Conservation (phyloP, 2,797 vertebrate genomes). For the Silurus lanzhouensis region DNA sequence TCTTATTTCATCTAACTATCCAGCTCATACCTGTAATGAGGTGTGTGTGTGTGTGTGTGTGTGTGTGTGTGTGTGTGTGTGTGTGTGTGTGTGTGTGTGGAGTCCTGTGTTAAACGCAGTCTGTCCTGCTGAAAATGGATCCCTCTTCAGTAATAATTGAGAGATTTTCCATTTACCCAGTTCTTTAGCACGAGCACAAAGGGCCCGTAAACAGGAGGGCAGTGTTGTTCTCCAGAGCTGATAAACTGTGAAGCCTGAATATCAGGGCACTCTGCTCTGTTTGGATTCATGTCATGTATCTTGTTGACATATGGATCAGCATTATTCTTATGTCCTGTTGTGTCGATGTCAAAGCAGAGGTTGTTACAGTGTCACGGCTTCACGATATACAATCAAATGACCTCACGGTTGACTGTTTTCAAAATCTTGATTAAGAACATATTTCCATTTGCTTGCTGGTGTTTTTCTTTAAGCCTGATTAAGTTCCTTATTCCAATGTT, state of each 20-base stretch:
- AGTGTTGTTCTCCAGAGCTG: constrained; percentile 26
- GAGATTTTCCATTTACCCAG: constrained; percentile 78
- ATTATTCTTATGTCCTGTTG: background rate
- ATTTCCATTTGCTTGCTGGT: background rate
- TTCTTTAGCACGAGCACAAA: constrained; percentile 59
- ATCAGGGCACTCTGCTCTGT: background rate
- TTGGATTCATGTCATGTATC: background rate
- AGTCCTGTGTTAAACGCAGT: constrained; percentile 61
- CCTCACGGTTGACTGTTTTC: background rate
- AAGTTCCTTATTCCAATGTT: background rate
- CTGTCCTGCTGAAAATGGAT: constrained; percentile 74
- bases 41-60: constrained; percentile 15
- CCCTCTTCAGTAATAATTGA: constrained; percentile 82
- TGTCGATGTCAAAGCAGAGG: background rate
- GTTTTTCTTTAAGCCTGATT: background rate
- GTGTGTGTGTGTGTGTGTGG: constrained; percentile 48
- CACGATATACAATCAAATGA: background rate
- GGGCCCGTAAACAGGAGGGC: constrained; percentile 38
- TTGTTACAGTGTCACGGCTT: background rate
- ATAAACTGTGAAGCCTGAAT: constrained; percentile 8
- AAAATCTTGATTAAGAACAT: background rate
- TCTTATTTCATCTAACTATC: constrained; percentile 26
- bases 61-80: constrained; percentile 26
- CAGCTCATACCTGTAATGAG: constrained; percentile 49
- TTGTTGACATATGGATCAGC: background rate